Evolutionary conservation across 23 tunicate genomes (phyloP), one percentile per base, ranked within the genome.

Genomic region (Styela clava): DNA sequence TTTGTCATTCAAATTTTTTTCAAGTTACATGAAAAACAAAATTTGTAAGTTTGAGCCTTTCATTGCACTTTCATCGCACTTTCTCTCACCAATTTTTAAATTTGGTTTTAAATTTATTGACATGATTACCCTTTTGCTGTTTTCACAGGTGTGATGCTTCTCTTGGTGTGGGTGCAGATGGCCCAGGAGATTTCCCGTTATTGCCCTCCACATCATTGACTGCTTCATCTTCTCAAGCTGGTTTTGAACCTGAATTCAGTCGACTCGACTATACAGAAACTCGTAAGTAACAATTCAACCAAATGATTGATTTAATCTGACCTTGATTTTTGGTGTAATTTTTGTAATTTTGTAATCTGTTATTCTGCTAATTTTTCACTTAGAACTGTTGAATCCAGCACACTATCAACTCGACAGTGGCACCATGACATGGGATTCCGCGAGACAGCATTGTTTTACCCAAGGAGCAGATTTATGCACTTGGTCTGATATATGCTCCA

Each of bases 81-180:
- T n/a, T n/a, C n/a, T n/a, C n/a, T n/a, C n/a, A n/a, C n/a, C n/a
- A n/a, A n/a, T n/a, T n/a, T n/a, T n/a, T n/a, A n/a, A n/a, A n/a
- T n/a, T 71, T 71, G 5, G 3, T 28, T 71, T 31, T 71, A 28
- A 28, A 21, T 33, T 31, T 31, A 21, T 82, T 85, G 95, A 3
- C 85, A 89, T 34, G 83, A 22, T 20, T 27, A 35, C 2, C 85
- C 95, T 3, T 84, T 89, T 31, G 95, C 85, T 37, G 74, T 89
- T n/a, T n/a, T n/a, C n/a, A n/a, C n/a, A 89, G 95, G 1, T 89
- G 95, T 34, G 83, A 22, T 20, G 37, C 25, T 2, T 89, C 95
- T 3, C 85, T 89, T 31, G 95, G 88, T 37, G 74, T 89, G 0
- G 81, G 85, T 2, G 67, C 68, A 21, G 78, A 85, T 69, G 68